Evolutionary conservation across 2,113 vertebrate species (phyloP), one percentile per base, ranked within the genome.

Genomic region (Entelurus aequoreus): DNA sequence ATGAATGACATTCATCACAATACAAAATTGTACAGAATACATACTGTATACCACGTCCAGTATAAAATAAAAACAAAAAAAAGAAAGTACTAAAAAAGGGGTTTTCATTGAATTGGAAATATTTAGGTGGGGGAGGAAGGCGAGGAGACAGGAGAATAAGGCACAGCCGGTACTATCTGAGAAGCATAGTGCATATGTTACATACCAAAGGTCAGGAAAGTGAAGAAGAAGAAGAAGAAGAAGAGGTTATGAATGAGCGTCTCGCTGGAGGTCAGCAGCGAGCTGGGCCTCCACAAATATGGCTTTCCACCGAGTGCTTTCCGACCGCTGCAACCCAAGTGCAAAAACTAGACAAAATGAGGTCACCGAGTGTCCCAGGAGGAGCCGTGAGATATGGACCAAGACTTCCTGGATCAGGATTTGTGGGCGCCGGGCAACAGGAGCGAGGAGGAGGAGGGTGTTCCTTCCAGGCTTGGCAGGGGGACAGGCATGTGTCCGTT

Each of bases 81-180:
- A 91, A 80, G 88, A 90, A 68, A 77, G 65, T 79, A 90, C 85
- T 79, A 84, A 77, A 89, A 90, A 89, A 38, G 4, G 84, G 75
- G 85, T 86, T 90, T 89, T 86, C 87, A 87, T 91, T 91, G 68
- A 82, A 88, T 74, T 73, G 71, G 79, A 50, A 87, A 86, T 86
- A 82, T 86, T 65, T 53, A 35, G 51, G 51, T 12, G 12, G 5
- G 37, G 15, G 5, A 57, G 37, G 10, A 19, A 51, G 49, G 49
- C 3, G 5, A 51, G 49, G 88, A 87, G 58, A 59, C 87, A 88
- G 89, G 66, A 82, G 67, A 90, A 89, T 86, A 94, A 97, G 94
- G 94, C 95, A 96, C 94, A 93, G 94, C 93, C 90, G 93, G 93
- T 93, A 94, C 92, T 90, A 94, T 90, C 89, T 83, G 90, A 84